Base-by-base conservation (phyloP, 2,888 invertebrate species). In the Doris montereyensis region DNA sequence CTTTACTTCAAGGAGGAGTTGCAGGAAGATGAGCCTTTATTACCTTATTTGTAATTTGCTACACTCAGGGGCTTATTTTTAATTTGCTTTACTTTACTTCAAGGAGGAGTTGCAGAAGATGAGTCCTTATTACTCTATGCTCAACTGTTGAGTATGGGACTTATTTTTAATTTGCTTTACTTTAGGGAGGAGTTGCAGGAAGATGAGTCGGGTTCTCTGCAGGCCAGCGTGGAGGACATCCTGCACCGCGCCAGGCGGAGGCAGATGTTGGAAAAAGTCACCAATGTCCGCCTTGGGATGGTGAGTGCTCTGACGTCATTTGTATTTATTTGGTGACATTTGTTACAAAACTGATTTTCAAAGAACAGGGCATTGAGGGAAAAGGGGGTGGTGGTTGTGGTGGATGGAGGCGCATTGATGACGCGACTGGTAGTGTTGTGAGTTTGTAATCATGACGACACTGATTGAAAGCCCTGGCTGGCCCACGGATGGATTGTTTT, bases 201-300 rank as follows among this genome's bases (percentile, higher is more conserved):
- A 93, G 98, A 98, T 92, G 96, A 97, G 86, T 95, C 96, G 92
- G 99, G 98, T 0, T 93, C 97, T 85, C 93, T 99, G 87, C 97
- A 97, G 90, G 94, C 96, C 24, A 95, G 97, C 26, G 95, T 99
- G 76, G 95, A 96, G 0, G 97, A 97, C 87, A 96, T 99, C 79
- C 95, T 98, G 76, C 96, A 96, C 89, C 95, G 95, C 89, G 97
- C 97, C 0, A 96, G 96, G 90, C 93, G 97, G 41, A 88, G 91
- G 71, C 90, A 92, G 78, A 85, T 92, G 60, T 84, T 91, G 74
- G 92, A 92, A 72, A 89, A 91, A 78, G 91, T 92, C 41, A 88
- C 89, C 3, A 95, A 96, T 83, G 95, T 97, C 65, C 94, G 97
- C 79, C 94, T 99, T 41, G 99, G 99, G 57, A 99, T 99, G 92